Conservation (phyloP, 2,888 invertebrate species). For the Sesia bembeciformis region DNA sequence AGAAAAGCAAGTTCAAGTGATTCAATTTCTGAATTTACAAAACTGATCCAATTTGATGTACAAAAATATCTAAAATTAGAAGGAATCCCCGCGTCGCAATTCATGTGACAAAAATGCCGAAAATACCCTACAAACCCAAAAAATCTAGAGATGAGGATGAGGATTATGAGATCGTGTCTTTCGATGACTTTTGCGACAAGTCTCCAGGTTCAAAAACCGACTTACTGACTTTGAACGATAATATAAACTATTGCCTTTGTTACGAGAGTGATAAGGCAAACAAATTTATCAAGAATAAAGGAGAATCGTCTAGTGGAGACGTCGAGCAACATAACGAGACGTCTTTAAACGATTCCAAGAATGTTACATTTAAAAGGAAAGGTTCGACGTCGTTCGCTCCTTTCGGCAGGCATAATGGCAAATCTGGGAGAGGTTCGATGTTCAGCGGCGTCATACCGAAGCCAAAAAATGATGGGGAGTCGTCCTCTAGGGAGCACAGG, state of each 20-base stretch:
- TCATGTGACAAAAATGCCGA: conserved; percentile 50
- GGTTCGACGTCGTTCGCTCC: conserved; percentile 48
- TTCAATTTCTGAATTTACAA: not conserved
- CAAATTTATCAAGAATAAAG: conserved; percentile 36
- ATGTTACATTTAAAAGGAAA: conserved; percentile 41
- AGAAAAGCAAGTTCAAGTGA: not conserved
- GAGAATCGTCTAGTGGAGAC: conserved; percentile 44
- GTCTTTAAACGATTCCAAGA: conserved; percentile 48
- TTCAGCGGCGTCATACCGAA: conserved; percentile 56
- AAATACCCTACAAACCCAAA: conserved; percentile 61
- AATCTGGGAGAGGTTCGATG: conserved; percentile 32
- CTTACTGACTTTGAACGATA: conserved; percentile 68
- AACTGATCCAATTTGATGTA: not conserved
- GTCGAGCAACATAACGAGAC: conserved; percentile 51
- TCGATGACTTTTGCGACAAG: conserved; percentile 76
- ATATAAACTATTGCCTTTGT: conserved; percentile 66
- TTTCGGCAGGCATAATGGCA: conserved; percentile 44
- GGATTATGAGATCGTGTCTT: conserved; percentile 72
- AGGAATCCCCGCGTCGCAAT: not conserved
- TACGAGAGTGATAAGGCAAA: conserved; percentile 51
- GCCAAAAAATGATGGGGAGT: conserved; percentile 38
- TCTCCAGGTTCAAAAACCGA: conserved; percentile 67
- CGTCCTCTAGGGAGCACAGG: conserved; percentile 11
- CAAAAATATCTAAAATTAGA: not conserved
- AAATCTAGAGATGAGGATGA: conserved; percentile 51